Evolutionary conservation across 1,140 invertebrate genomes (phyloP), one percentile per base, ranked within the genome.

Genomic region (Drosophila triauraria): DNA sequence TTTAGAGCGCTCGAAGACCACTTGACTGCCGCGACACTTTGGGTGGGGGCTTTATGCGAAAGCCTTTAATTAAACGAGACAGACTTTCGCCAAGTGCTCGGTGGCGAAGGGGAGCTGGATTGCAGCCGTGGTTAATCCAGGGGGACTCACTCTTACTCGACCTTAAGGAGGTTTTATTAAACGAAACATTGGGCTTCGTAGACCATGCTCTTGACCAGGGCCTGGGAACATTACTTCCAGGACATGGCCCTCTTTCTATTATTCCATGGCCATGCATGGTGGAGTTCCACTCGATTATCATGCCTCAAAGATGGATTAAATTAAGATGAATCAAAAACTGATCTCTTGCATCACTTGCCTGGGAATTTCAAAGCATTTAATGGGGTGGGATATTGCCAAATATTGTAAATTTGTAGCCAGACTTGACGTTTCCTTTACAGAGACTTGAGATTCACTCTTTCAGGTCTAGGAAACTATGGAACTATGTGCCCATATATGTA

Each of bases 41-140:
- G 25, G 13, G 38, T 20, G 20, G n/a, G 38, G 30, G 40, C 35
- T 46, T 46, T 50, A 42, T 58, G 61, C 38, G 15, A 17, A 48
- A 47, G 40, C 50, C 65, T 70, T 78, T 70, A 78, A 78, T 78
- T 78, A 70, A 78, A 62, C 46, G 75, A 40, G 44, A 44, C 51
- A 42, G 74, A 32, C 17, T 58, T 47, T 75, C 20, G 35, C 1
- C 35, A 9, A 65, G 42, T 42, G 50, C 25, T 32, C 1, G n/a
- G 42, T 43, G 38, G 27, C 38, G 30, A 42, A 9, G 59, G 38
- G 42, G 25, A 25, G 23, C 54, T 44, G 60, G 38, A 10, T 32
- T 30, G 65, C 38, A 46, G 32, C 8, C 10, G 23, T 43, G 51
- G 43, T 53, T 75, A 75, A 75, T 50, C 74, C n/a, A n/a, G n/a